A percentile compares a stretch with the other conserved stretches of the same genome.
These are phyloP conservation scores for Ochropleura plecta DNA, from an alignment of 2,888 invertebrate genomes.

Conservation along the genomic window DNA sequence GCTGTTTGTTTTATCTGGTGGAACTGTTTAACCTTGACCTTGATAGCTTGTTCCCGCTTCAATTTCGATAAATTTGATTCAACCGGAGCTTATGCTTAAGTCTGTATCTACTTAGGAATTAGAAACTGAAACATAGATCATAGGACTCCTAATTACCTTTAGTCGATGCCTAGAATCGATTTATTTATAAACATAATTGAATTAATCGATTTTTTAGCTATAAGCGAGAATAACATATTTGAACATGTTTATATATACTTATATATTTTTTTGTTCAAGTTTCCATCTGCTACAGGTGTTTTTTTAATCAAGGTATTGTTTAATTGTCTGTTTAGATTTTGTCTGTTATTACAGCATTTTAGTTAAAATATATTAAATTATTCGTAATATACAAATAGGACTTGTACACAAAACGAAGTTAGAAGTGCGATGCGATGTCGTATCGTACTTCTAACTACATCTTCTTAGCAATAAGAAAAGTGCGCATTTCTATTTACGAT, in stretches of 20 bases:
- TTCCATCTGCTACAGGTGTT: conserved; percentile 22
- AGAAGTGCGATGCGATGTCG: too few relatives aligned
- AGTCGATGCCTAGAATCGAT: conserved; percentile 21
- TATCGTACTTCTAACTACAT: too few relatives aligned
- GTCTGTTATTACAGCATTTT: conserved; percentile 12
- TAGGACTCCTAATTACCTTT: conserved; percentile 4
- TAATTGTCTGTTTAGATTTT: neutral
- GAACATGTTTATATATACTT: neutral
- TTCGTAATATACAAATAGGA: neutral
- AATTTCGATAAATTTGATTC: neutral
- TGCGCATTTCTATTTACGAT: too few relatives aligned
- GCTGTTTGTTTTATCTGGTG: neutral
- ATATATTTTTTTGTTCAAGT: conserved; percentile 12
- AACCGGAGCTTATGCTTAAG: neutral
- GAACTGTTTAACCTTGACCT: neutral
- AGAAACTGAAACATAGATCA: neutral
- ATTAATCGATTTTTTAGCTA: conserved; percentile 11
- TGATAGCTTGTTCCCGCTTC: neutral
- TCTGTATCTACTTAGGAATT: neutral
- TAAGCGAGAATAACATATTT: conserved; percentile 3
- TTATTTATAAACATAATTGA: neutral
- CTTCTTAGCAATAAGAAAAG: too few relatives aligned
- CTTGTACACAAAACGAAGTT: too few relatives aligned
- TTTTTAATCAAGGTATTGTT: conserved; percentile 3
- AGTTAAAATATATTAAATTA: neutral